Percentiles rank a stretch among this genome's conserved stretches.
phyloP scores from a whole-genome alignment of 2,113 vertebrate species.

The Coturnix japonica region DNA sequence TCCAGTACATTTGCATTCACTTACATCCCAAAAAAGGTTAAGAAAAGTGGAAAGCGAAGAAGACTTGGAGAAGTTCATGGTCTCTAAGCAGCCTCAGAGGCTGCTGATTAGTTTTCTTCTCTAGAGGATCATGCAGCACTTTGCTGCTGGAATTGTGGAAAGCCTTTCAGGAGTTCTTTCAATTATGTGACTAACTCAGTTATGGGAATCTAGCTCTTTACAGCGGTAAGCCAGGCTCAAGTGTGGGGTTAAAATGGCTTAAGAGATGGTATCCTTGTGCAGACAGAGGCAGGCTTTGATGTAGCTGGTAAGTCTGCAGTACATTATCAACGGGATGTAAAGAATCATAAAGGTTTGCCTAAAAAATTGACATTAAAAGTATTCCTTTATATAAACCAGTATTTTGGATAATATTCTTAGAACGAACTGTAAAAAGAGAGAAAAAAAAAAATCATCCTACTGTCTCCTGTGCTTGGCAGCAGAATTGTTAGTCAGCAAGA shows the following conservation, averaged over 20 bases:
- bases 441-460: not conserved
- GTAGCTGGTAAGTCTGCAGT: not conserved
- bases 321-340: not conserved
- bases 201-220: not conserved
- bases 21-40: not conserved
- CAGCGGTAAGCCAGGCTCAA: not conserved
- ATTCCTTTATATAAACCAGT: not conserved
- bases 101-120: not conserved
- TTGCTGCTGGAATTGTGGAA: not conserved
- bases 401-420: conserved; percentile 40
- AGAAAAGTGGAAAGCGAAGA: not conserved
- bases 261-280: not conserved
- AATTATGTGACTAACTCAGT: not conserved
- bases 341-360: not conserved
- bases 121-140: not conserved
- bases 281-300: not conserved
- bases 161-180: not conserved
- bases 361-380: conserved; percentile 7
- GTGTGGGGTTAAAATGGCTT: not conserved
- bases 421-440: conserved; percentile 21
- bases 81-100: not conserved
- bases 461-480: conserved; percentile 31
- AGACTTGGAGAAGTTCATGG: not conserved
- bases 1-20: not conserved
- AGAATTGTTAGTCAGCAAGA: conserved; percentile 62